A percentile compares a stretch with the other conserved stretches of the same genome.
Evolutionary conservation across 2,113 vertebrate species (phyloP).

Genomic region (Brachirus orientalis): DNA sequence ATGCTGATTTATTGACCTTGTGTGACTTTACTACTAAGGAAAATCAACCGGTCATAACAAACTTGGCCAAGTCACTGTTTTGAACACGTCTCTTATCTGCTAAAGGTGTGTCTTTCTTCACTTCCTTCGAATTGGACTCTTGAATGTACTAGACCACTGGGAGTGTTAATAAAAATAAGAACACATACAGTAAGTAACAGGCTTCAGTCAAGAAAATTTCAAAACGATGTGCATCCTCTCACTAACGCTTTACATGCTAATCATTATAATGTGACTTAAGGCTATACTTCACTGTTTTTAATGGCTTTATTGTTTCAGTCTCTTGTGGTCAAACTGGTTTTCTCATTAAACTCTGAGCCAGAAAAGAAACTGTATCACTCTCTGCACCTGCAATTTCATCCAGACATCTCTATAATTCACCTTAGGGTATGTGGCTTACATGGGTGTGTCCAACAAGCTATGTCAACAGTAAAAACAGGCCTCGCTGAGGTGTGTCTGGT

Average conservation of each 20-base stretch:
- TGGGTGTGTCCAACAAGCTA: constrained; percentile 7
- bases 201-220: not conserved
- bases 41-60: not conserved
- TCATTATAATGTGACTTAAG: not conserved
- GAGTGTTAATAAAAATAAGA: constrained; percentile 3
- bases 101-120: constrained; percentile 19
- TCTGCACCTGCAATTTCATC: constrained; percentile 19
- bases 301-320: not conserved
- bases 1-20: too few species aligned
- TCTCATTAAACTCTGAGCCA: not conserved
- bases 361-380: not conserved
- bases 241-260: not conserved
- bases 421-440: constrained; percentile 43
- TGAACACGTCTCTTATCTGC: constrained; percentile 25
- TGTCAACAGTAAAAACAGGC: constrained; percentile 14
- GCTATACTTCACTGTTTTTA: not conserved
- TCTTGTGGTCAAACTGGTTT: constrained; percentile 23
- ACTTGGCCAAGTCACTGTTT: not conserved
- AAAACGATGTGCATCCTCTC: not conserved
- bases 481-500: constrained; percentile 27
- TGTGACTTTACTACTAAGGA: too few species aligned
- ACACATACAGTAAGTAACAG: not conserved
- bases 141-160: not conserved
- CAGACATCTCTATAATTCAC: constrained; percentile 22
- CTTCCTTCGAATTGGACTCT: constrained; percentile 6